Evolutionary conservation across 2,797 vertebrate genomes (phyloP), one percentile per base, ranked within the genome.

Genomic region (Acanthiza pusilla): DNA sequence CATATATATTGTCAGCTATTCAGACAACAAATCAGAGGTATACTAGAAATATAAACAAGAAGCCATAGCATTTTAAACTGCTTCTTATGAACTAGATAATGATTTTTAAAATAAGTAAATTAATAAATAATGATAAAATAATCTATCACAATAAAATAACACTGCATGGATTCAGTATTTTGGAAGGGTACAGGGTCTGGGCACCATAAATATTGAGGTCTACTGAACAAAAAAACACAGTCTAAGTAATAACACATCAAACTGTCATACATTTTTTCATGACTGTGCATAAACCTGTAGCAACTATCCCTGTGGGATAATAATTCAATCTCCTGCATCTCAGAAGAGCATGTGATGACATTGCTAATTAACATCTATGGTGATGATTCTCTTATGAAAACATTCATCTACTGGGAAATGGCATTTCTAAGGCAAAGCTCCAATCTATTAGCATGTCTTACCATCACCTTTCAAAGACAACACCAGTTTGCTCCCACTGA

Each of bases 311-410:
- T 85, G 30, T 80, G 79, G 79, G 75, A 85, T 54, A 87, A 74
- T 77, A 85, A 91, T 65, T 88, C 65, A 85, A 8, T 77, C 20
- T 85, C 70, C 75, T 67, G 50, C 17, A 65, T 71, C 75, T 95
- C 87, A 73, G 61, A 91, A 89, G 68, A 91, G 58, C 29, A 47
- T 71, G 40, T 71, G 57, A 71, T 85, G 50, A 80, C 85, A 87
- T 47, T 88, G 55, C 89, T 85, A 88, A 94, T 91, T 94, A 95
- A 88, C 61, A 89, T 74, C 75, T 29, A 34, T 26, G 30, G 61
- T 77, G 85, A 83, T 57, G 85, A 79, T 67, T 88, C 50, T 88
- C 50, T 85, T 72, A 80, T 14, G 54, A 80, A 93, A 94, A 82
- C 57, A 53, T 80, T 86, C 1, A 50, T 67, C 75, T 77, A 11